phyloP scores from a whole-genome alignment of 2,797 vertebrate species.

The Coregonus sp. region DNA sequence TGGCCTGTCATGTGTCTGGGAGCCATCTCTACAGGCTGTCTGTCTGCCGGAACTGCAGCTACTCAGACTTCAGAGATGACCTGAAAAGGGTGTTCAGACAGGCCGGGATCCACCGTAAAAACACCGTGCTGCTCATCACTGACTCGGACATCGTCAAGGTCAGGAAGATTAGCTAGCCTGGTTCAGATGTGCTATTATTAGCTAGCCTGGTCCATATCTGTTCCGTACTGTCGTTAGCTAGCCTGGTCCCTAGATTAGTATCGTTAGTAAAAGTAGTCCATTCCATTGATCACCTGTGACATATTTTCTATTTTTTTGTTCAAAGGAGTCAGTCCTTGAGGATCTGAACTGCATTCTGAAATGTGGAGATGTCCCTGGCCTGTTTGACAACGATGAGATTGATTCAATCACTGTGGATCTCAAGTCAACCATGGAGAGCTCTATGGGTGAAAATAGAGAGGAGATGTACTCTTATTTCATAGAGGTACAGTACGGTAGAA shows the following conservation, averaged over 20 bases:
- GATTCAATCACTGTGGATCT: constrained; percentile 49
- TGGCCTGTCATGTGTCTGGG: constrained; percentile 61
- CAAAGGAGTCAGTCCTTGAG: constrained; percentile 60
- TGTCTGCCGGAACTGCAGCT: constrained; percentile 40
- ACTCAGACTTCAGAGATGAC: constrained; percentile 61
- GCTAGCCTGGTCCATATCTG: too few relatives aligned
- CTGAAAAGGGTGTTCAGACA: constrained; percentile 61
- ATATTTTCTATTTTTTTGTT: too few relatives aligned
- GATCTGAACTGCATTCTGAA: constrained; percentile 59
- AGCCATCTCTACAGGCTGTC: constrained; percentile 46
- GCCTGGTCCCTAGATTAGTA: neutral
- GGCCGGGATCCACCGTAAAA: constrained; percentile 54
- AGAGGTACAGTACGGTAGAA: constrained; percentile 44
- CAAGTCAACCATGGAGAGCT: constrained; percentile 24
- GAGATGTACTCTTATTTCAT: constrained; percentile 56
- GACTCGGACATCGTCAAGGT: constrained; percentile 57
- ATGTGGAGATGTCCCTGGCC: constrained; percentile 49
- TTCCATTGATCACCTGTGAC: too few relatives aligned
- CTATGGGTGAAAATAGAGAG: constrained; percentile 33
- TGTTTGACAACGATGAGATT: constrained; percentile 64
- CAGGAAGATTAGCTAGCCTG: neutral
- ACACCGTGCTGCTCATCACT: constrained; percentile 56
- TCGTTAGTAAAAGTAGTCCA: too few relatives aligned
- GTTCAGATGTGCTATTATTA: too few relatives aligned
- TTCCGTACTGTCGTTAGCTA: too few relatives aligned